Conservation (phyloP, 2,888 invertebrate species). For the Brenthis daphne region DNA sequence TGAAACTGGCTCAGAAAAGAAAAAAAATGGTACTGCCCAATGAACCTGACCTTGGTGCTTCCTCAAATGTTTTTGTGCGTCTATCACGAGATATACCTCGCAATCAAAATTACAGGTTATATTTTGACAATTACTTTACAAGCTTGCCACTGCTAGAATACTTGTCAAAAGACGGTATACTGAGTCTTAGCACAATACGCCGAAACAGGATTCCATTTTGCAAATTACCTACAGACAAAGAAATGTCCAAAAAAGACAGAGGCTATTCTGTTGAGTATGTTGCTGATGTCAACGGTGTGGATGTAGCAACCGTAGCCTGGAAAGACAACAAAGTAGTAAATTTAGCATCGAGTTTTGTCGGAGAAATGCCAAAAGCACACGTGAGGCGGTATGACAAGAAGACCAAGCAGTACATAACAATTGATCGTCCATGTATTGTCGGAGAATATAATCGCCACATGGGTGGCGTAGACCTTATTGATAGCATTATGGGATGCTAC, state of each 20-base stretch:
- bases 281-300: slow-evolving; percentile 30
- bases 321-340: slow-evolving; percentile 54
- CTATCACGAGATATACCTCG: not conserved
- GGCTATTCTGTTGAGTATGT: slow-evolving; percentile 39
- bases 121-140: not conserved
- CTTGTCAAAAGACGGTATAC: slow-evolving; percentile 42
- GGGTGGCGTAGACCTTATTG: slow-evolving; percentile 46
- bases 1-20: slow-evolving; percentile 49
- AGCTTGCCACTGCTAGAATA: slow-evolving; percentile 39
- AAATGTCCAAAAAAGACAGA: slow-evolving; percentile 42
- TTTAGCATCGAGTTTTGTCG: slow-evolving; percentile 11
- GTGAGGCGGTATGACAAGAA: slow-evolving; percentile 19
- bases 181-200: slow-evolving; percentile 11
- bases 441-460: slow-evolving; percentile 16
- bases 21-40: slow-evolving; percentile 26
- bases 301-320: slow-evolving; percentile 46
- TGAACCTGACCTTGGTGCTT: slow-evolving; percentile 35
- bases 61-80: not conserved
- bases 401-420: slow-evolving; percentile 36
- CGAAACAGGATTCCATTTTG: slow-evolving; percentile 49
- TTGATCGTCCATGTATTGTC: slow-evolving; percentile 44
- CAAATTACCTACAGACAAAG: slow-evolving; percentile 43
- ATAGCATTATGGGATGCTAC: slow-evolving; percentile 44
- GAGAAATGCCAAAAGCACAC: slow-evolving; percentile 30
- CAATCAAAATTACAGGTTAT: not conserved